A percentile compares a stretch with the other conserved stretches of the same genome.
Evolutionary conservation across 2,797 vertebrate species (phyloP).

Genomic region (Silurus lanzhouensis): DNA sequence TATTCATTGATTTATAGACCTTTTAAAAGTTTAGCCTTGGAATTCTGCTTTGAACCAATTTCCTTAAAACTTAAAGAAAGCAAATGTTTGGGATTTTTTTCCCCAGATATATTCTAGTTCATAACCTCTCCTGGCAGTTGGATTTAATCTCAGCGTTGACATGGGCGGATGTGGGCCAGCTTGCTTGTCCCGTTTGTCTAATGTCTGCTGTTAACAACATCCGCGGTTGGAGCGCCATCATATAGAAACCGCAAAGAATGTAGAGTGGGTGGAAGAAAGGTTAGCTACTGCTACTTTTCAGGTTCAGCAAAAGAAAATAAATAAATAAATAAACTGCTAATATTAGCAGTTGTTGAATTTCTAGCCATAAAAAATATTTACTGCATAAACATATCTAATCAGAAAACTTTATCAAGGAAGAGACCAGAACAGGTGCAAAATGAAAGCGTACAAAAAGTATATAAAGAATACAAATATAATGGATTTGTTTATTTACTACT

Average conservation of each 20-base stretch:
- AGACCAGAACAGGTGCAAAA: background rate
- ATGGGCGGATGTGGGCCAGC: slow-evolving; percentile 49
- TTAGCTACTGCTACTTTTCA: slow-evolving; percentile 57
- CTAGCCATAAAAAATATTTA: slow-evolving; percentile 38
- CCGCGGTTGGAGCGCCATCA: slow-evolving; percentile 61
- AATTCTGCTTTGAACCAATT: background rate
- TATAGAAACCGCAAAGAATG: slow-evolving; percentile 78
- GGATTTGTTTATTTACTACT: background rate
- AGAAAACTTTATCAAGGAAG: background rate
- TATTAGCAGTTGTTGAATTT: slow-evolving; percentile 56
- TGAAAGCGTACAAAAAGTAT: background rate
- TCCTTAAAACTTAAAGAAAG: background rate
- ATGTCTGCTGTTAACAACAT: slow-evolving; percentile 71
- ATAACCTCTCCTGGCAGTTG: slow-evolving; percentile 42
- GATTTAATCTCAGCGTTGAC: slow-evolving; percentile 30
- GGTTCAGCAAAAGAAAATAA: slow-evolving; percentile 58
- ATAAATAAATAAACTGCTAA: slow-evolving; percentile 37
- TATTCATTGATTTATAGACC: background rate
- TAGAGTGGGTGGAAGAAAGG: slow-evolving; percentile 73
- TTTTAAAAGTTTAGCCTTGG: background rate
- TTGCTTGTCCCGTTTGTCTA: slow-evolving; percentile 65
- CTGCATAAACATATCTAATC: slow-evolving; percentile 11
- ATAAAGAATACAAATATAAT: background rate
- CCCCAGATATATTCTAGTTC: background rate
- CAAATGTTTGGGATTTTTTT: background rate